Conservation (phyloP, 2,113 vertebrate species). For the Channa maculata region DNA sequence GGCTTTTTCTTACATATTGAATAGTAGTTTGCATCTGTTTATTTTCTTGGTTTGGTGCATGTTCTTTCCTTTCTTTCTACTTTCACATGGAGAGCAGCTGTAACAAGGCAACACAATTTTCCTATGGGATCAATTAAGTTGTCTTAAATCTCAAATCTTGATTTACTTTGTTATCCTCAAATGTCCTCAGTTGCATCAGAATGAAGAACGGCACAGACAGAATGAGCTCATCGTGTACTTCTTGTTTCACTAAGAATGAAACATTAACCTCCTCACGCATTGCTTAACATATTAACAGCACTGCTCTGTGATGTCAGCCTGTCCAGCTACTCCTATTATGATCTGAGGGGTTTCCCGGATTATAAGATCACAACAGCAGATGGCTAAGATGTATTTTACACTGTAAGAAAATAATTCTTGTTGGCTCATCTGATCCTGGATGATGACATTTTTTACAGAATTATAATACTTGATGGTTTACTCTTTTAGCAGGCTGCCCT, state of each 20-base stretch:
- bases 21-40: no score
- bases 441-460: not conserved
- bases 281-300: constrained; percentile 22
- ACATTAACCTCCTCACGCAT: constrained; percentile 17
- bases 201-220: constrained; percentile 3
- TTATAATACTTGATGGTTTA: not conserved
- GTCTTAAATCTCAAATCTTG: no score
- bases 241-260: not conserved
- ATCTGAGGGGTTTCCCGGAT: not conserved
- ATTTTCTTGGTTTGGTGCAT: no score
- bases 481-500: not conserved
- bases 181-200: constrained; percentile 46
- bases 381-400: not conserved
- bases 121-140: no score
- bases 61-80: no score
- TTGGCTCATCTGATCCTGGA: no score
- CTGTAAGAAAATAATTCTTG: no score
- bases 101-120: no score
- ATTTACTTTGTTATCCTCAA: constrained; percentile 29
- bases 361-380: constrained; percentile 13
- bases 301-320: not conserved
- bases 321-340: not conserved
- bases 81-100: no score
- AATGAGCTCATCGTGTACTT: not conserved
- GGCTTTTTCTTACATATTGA: no score